Evolutionary conservation across 2,113 vertebrate species (phyloP).

Genomic region (Rhinolophus sinicus): DNA sequence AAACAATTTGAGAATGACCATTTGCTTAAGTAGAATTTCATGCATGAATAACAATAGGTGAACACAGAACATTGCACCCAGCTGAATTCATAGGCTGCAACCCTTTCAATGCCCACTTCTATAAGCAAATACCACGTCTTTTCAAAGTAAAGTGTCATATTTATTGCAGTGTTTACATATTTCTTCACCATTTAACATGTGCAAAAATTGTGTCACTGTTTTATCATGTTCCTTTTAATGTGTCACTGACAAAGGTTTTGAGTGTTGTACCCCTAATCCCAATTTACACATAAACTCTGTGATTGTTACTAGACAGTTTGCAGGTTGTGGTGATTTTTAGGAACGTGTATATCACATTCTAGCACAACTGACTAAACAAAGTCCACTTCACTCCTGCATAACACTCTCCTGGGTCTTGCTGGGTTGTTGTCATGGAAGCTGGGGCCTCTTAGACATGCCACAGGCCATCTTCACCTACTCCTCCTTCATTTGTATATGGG

Average conservation of each 20-base stretch:
- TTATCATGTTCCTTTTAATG: neutral
- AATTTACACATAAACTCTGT: neutral
- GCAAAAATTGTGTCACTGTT: neutral
- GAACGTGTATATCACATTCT: neutral
- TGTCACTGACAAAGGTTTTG: neutral
- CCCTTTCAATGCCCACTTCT: too few species aligned
- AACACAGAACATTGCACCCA: neutral
- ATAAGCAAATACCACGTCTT: neutral
- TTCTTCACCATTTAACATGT: neutral
- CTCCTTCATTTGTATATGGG: neutral
- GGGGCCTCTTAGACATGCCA: neutral
- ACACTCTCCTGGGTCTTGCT: neutral
- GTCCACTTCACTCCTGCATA: neutral
- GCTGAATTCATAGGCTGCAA: neutral
- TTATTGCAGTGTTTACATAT: neutral
- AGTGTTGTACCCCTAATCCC: neutral
- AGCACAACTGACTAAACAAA: neutral
- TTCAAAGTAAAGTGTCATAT: neutral
- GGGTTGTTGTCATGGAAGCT: neutral
- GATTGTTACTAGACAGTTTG: neutral
- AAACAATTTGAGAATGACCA: neutral
- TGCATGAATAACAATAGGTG: neutral
- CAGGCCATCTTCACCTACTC: neutral
- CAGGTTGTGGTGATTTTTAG: neutral
- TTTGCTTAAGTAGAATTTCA: neutral